A percentile compares a stretch with the other conserved stretches of the same genome.
These are phyloP conservation scores for Dichetophora obliterata DNA, from an alignment of 2,888 invertebrate genomes.

Conservation along the genomic window DNA sequence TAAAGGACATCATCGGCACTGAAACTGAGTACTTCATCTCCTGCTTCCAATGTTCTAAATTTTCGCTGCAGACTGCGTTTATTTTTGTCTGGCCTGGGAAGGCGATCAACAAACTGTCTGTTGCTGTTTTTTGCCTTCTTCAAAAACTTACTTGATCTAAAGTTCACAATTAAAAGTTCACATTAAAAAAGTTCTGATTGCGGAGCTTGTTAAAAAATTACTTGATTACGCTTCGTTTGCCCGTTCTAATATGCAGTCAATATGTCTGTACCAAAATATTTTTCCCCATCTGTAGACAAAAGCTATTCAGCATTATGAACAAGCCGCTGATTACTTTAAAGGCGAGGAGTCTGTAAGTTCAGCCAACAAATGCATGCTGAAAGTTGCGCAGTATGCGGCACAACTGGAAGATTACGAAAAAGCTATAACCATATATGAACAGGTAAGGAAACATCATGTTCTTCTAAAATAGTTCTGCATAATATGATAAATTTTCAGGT, in stretches of 20 bases:
- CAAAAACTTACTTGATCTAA: too few relatives aligned
- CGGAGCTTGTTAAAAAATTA: too few relatives aligned
- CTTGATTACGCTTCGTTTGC: too few relatives aligned
- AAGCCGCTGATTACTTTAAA: conserved; percentile 97
- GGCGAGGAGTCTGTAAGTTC: conserved; percentile 98
- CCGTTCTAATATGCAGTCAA: background rate
- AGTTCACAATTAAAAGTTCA: too few relatives aligned
- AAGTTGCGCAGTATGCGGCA: conserved; percentile 97
- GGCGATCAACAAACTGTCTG: too few relatives aligned
- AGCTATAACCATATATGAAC: conserved; percentile 96
- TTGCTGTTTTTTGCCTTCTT: too few relatives aligned
- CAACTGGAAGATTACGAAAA: conserved; percentile 96
- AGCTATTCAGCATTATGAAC: conserved; percentile 95
- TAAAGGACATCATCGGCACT: too few relatives aligned
- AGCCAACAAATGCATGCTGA: conserved; percentile 97
- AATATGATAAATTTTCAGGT: conserved; percentile 74
- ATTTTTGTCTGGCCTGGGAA: too few relatives aligned
- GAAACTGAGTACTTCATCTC: too few relatives aligned
- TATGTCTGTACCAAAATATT: background rate
- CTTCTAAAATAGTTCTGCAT: background rate
- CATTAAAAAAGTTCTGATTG: too few relatives aligned
- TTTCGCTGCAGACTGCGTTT: too few relatives aligned
- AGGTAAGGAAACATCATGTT: conserved; percentile 71
- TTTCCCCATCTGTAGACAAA: conserved; percentile 52
- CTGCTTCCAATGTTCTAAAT: too few relatives aligned